These are phyloP conservation scores for Channa argus DNA, from an alignment of 2,113 vertebrate species.

Conservation along the genomic window DNA sequence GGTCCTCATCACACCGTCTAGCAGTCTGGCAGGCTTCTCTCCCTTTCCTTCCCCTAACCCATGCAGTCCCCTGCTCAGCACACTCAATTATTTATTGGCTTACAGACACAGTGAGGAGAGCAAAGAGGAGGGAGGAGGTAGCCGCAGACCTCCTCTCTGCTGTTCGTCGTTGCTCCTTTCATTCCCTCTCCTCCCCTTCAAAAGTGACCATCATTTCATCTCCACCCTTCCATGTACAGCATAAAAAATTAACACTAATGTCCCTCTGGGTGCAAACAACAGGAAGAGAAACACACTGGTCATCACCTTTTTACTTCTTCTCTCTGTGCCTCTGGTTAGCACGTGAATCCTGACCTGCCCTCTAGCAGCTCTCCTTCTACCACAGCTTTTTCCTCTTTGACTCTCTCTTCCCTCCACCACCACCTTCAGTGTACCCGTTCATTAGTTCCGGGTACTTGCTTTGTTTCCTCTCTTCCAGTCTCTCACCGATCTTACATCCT, in stretches of 20 bases:
- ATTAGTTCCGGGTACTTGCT: slow-evolving; percentile 58
- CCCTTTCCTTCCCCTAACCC: slow-evolving; percentile 53
- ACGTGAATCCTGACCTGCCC: slow-evolving; percentile 19
- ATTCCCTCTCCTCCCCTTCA: slow-evolving; percentile 30
- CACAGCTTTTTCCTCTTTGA: neutral
- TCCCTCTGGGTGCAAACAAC: slow-evolving; percentile 20
- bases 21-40: slow-evolving; percentile 46
- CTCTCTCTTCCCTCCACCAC: neutral
- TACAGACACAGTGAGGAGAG: slow-evolving; percentile 65
- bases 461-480: slow-evolving; percentile 46
- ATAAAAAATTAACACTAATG: slow-evolving; percentile 53
- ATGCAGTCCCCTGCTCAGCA: slow-evolving; percentile 67
- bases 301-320: slow-evolving; percentile 43
- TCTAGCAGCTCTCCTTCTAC: slow-evolving; percentile 8
- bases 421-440: slow-evolving; percentile 40
- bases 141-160: slow-evolving; percentile 45
- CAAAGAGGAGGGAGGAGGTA: slow-evolving; percentile 42
- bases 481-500: slow-evolving; percentile 32
- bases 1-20: slow-evolving; percentile 62
- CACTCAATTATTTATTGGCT: slow-evolving; percentile 78
- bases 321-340: slow-evolving; percentile 7
- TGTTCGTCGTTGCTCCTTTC: slow-evolving; percentile 41
- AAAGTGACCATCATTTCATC: slow-evolving; percentile 50
- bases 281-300: slow-evolving; percentile 28
- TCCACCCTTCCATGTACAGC: slow-evolving; percentile 19